Evolutionary conservation across 2,797 vertebrate genomes (phyloP).

Genomic region (Pipistrellus pipistrellus): DNA sequence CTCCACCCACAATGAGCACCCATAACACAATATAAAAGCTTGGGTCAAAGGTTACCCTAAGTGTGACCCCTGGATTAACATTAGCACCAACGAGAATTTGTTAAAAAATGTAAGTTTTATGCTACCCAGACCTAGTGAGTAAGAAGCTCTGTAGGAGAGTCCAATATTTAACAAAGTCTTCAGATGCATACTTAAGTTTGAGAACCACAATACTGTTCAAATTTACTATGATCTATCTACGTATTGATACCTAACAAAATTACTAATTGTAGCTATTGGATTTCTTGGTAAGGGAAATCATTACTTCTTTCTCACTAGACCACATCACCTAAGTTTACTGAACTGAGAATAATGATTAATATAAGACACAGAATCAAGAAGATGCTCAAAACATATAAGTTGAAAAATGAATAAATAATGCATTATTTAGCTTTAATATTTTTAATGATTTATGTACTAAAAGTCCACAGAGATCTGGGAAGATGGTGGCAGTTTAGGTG

Average conservation of each 20-base stretch:
- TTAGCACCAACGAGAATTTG: background rate
- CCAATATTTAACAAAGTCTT: background rate
- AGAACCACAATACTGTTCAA: background rate
- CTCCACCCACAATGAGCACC: background rate
- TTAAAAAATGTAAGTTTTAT: background rate
- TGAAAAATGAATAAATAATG: background rate
- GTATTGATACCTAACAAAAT: background rate
- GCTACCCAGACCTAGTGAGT: background rate
- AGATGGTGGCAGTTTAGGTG: background rate
- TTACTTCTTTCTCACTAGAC: background rate
- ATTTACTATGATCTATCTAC: background rate
- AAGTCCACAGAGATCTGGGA: background rate
- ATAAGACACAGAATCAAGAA: background rate
- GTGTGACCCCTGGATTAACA: background rate
- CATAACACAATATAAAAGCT: background rate
- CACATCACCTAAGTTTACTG: background rate
- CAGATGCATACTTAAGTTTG: background rate
- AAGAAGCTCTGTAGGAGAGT: background rate
- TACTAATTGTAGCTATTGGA: background rate
- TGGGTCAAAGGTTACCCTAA: background rate
- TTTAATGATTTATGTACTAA: background rate
- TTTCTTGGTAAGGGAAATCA: constrained; percentile 24
- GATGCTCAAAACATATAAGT: background rate
- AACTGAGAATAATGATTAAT: background rate
- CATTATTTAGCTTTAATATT: constrained; percentile 5